A percentile compares a stretch with the other conserved stretches of the same genome.
phyloP scores from a whole-genome alignment of 2,113 vertebrate species.

The Steatornis caripensis region DNA sequence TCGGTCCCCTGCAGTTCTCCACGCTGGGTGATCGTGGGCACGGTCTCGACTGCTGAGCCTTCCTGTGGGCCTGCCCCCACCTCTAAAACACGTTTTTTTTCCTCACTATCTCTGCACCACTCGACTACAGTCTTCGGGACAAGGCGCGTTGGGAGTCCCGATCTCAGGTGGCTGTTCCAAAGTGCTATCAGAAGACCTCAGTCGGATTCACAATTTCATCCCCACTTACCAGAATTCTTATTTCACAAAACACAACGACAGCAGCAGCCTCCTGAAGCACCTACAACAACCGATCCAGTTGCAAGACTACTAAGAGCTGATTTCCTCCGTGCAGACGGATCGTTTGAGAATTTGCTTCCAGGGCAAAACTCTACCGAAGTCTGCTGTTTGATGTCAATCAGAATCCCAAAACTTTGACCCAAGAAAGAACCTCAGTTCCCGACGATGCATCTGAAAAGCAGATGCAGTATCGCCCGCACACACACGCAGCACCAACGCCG shows the following conservation, averaged over 20 bases:
- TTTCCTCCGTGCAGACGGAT: background rate
- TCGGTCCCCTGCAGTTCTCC: no score
- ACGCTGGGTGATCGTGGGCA: background rate
- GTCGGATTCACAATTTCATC: background rate
- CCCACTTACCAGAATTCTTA: background rate
- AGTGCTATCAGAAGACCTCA: background rate
- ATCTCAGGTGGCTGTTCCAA: background rate
- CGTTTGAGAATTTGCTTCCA: background rate
- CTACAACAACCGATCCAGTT: background rate
- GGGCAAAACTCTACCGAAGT: background rate
- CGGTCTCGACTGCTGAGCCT: accelerated
- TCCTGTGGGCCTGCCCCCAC: background rate
- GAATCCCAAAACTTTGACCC: background rate
- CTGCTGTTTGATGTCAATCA: background rate
- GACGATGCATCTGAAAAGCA: background rate
- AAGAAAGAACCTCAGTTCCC: background rate
- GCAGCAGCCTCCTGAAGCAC: background rate
- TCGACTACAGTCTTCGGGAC: background rate
- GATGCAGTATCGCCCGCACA: no score
- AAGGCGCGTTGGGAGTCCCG: no score
- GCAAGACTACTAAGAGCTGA: background rate
- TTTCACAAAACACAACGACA: background rate
- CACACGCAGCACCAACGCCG: accelerated
- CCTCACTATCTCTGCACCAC: background rate
- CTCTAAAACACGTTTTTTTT: background rate